These are phyloP conservation scores for Acanthosepion lycidas DNA, from an alignment of 2,888 invertebrate genomes.

Conservation along the genomic window DNA sequence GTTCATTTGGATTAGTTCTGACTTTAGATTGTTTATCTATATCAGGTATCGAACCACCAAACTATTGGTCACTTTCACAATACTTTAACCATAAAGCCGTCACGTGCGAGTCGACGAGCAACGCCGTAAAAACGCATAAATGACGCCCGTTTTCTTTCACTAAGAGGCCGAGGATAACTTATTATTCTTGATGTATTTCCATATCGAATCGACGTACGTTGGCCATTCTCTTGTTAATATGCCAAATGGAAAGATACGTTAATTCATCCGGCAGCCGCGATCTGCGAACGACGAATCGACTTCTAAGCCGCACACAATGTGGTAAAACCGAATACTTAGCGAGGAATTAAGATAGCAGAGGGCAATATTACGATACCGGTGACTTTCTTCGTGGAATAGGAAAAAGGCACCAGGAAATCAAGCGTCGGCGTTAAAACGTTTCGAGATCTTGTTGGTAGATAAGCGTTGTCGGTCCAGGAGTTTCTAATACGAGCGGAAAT, in stretches of 20 bases:
- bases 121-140: neutral
- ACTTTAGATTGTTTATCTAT: too few relatives aligned
- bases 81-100: neutral
- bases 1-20: too few relatives aligned
- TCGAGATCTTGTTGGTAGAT: neutral
- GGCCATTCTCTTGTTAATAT: neutral
- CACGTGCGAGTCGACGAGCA: neutral
- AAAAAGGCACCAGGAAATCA: neutral
- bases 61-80: too few relatives aligned
- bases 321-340: neutral
- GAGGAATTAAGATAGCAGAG: neutral
- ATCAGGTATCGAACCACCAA: too few relatives aligned
- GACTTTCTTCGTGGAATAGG: neutral
- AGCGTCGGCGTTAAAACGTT: slow-evolving; percentile 22
- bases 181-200: neutral
- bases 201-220: neutral
- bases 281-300: neutral
- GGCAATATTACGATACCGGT: neutral
- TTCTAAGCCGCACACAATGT: neutral
- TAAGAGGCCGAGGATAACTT: neutral
- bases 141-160: neutral
- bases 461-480: slow-evolving; percentile 17
- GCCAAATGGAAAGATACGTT: neutral
- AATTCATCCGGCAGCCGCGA: neutral
- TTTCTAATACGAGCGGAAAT: slow-evolving; percentile 13